Evolutionary conservation across 2,797 vertebrate species (phyloP).

Genomic region (Myotis myotis): DNA sequence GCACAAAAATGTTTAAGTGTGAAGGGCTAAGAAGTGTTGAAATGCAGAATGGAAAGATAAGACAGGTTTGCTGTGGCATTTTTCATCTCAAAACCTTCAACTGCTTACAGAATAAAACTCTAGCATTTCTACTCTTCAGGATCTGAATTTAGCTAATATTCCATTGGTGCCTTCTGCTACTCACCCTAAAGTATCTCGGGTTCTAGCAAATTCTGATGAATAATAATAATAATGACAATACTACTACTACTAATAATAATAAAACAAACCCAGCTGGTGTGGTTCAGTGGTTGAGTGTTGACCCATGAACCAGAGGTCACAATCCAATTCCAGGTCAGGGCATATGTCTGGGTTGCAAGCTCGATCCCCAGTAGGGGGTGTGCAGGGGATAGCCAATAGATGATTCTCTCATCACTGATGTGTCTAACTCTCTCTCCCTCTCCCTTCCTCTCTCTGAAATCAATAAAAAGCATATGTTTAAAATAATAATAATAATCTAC

Average conservation of each 20-base stretch:
- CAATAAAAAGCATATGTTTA: too few relatives aligned
- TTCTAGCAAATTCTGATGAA: background rate
- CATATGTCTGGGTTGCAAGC: too few relatives aligned
- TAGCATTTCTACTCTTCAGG: background rate
- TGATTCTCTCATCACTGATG: too few relatives aligned
- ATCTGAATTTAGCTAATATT: background rate
- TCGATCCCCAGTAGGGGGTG: too few relatives aligned
- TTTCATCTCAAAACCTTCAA: background rate
- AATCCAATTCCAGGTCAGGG: too few relatives aligned
- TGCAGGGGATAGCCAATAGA: too few relatives aligned
- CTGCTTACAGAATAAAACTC: background rate
- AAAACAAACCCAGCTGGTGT: background rate
- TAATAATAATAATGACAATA: background rate
- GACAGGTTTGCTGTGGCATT: background rate
- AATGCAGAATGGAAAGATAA: background rate
- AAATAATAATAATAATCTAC: too few relatives aligned
- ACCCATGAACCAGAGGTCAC: too few relatives aligned
- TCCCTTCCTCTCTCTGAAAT: too few relatives aligned
- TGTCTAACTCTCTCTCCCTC: too few relatives aligned
- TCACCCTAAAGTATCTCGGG: background rate
- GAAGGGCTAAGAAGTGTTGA: background rate
- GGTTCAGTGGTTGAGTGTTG: too few relatives aligned
- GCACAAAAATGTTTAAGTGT: background rate
- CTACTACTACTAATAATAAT: background rate
- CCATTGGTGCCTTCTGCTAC: background rate